These are phyloP conservation scores for Melangyna quadrimaculata DNA, from an alignment of 2,888 invertebrate genomes.

Conservation along the genomic window DNA sequence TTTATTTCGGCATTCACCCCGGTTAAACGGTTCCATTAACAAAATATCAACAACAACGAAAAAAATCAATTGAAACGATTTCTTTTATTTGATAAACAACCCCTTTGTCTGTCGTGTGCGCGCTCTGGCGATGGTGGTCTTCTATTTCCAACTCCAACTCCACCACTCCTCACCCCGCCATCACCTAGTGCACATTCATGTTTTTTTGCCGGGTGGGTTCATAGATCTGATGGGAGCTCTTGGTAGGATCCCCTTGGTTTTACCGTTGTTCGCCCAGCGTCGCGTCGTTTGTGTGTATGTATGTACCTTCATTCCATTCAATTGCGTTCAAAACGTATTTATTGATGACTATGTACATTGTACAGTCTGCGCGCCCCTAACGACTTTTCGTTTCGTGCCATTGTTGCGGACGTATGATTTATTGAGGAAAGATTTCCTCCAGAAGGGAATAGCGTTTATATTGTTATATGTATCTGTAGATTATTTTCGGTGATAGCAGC, in stretches of 20 bases:
- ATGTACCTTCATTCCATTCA: constrained; percentile 33
- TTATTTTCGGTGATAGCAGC: constrained; percentile 61
- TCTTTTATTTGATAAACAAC: constrained; percentile 59
- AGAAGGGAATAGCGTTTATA: constrained; percentile 60
- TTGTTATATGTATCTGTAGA: constrained; percentile 23
- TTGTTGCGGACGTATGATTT: constrained; percentile 66
- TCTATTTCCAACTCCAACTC: constrained; percentile 4
- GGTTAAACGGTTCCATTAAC: constrained; percentile 66
- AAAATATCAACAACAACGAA: constrained; percentile 10
- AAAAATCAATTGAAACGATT: constrained; percentile 59
- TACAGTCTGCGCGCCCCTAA: constrained; percentile 61
- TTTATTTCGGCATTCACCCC: constrained; percentile 51
- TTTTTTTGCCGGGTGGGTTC: neutral
- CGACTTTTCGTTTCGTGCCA: constrained; percentile 65
- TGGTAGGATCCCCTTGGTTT: neutral
- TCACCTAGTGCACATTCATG: neutral
- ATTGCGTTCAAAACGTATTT: constrained; percentile 66
- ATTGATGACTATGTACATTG: constrained; percentile 52
- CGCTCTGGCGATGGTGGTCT: neutral
- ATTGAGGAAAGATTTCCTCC: constrained; percentile 66
- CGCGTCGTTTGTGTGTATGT: too few species aligned
- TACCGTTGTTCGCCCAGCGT: neutral
- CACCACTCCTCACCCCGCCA: too few species aligned
- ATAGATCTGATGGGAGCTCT: constrained; percentile 6
- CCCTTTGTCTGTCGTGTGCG: constrained; percentile 64